Percentiles rank a stretch among this genome's conserved stretches.
These are phyloP conservation scores for Dendrolimus pini DNA, from an alignment of 2,888 invertebrate species.

Conservation along the genomic window DNA sequence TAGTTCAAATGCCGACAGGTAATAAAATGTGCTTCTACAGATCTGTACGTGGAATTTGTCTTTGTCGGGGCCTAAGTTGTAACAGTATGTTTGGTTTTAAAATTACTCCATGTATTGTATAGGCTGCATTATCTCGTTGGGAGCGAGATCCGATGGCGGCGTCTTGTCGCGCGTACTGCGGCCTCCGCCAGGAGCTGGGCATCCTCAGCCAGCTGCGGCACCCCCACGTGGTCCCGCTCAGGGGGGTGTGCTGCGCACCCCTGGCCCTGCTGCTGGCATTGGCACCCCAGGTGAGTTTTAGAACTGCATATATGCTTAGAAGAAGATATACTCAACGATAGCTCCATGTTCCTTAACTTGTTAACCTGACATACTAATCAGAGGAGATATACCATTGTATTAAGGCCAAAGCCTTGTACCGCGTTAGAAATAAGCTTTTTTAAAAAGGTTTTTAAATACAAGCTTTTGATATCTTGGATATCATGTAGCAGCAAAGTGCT, in stretches of 20 bases:
- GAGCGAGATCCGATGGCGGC: slow-evolving; percentile 93
- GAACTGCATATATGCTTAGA: not conserved
- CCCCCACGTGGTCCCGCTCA: slow-evolving; percentile 93
- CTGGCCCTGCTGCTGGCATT: slow-evolving; percentile 92
- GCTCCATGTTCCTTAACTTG: not conserved
- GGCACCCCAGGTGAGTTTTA: slow-evolving; percentile 80
- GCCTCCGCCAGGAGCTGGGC: slow-evolving; percentile 94
- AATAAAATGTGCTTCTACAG: too few species aligned
- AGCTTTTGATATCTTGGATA: too few species aligned
- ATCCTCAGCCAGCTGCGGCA: slow-evolving; percentile 91
- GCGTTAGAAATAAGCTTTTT: too few species aligned
- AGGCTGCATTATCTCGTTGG: slow-evolving; percentile 92
- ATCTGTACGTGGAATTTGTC: too few species aligned
- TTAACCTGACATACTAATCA: too few species aligned
- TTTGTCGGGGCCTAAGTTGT: too few species aligned
- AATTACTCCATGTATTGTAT: slow-evolving; percentile 4
- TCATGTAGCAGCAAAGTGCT: too few species aligned
- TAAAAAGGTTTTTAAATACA: too few species aligned
- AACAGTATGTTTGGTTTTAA: too few species aligned
- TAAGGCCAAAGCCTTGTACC: too few species aligned
- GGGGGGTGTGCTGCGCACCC: slow-evolving; percentile 93
- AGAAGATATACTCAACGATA: not conserved
- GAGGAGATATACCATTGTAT: too few species aligned
- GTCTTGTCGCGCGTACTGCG: slow-evolving; percentile 97
- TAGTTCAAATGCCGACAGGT: too few species aligned